These are phyloP conservation scores for Tetropium fuscum DNA, from an alignment of 2,888 invertebrate species.

Conservation along the genomic window DNA sequence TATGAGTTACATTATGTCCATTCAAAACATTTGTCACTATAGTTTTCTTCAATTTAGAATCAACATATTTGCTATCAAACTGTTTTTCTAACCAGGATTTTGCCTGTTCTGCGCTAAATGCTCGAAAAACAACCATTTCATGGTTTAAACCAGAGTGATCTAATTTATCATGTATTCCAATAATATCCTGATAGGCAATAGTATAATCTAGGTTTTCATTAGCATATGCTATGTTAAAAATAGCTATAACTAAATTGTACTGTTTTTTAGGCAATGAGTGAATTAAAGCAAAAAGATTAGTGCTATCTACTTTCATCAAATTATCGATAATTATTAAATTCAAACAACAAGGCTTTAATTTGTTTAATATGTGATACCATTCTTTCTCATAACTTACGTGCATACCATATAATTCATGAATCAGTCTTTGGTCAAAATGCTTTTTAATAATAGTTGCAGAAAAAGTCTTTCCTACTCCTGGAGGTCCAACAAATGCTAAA, in stretches of 20 bases:
- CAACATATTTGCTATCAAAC: conserved; percentile 37
- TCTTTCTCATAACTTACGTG: conserved; percentile 32
- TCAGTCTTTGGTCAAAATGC: conserved; percentile 43
- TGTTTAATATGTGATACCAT: conserved; percentile 29
- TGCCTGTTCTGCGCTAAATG: conserved; percentile 44
- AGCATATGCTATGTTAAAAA: conserved; percentile 54
- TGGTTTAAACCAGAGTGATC: conserved; percentile 39
- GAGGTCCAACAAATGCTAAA: conserved; percentile 53
- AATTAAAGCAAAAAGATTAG: conserved; percentile 47
- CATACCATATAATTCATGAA: conserved; percentile 42
- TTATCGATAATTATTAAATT: conserved; percentile 57
- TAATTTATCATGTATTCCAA: conserved; percentile 44
- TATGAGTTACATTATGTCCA: conserved; percentile 45
- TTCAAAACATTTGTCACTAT: conserved; percentile 43
- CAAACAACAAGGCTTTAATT: conserved; percentile 37
- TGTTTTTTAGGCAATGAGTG: conserved; percentile 45
- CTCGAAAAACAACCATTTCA: conserved; percentile 51
- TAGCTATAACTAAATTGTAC: conserved; percentile 47
- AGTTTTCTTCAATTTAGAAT: conserved; percentile 27
- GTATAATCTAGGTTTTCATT: conserved; percentile 40
- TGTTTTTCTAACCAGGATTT: conserved; percentile 47
- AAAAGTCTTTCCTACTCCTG: conserved; percentile 59
- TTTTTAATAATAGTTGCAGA: conserved; percentile 51
- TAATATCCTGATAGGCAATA: conserved; percentile 43
- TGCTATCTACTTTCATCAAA: conserved; percentile 46